Conservation (phyloP, 2,113 vertebrate species). For the Willisornis vidua region DNA sequence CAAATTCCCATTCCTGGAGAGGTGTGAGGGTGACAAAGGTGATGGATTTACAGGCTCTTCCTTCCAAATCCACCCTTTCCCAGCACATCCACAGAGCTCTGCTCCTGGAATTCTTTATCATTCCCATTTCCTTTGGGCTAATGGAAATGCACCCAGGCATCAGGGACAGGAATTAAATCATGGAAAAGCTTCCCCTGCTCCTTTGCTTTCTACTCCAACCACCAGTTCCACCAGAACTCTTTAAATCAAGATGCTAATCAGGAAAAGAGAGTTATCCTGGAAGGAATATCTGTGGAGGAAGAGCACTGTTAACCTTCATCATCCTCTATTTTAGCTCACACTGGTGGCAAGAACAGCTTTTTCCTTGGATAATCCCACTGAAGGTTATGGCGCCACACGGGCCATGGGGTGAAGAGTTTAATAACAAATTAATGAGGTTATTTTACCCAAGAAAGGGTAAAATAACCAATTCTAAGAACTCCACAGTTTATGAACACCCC, state of each 20-base stretch:
- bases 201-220: not conserved
- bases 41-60: not conserved
- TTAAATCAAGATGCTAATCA: not conserved
- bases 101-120: not conserved
- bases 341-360: not conserved
- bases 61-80: not conserved
- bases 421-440: not conserved
- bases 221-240: not conserved
- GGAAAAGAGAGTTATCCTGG: accelerated
- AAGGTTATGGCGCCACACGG: not conserved
- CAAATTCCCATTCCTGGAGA: not conserved
- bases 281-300: not conserved
- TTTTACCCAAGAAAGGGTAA: not conserved
- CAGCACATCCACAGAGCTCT: not conserved
- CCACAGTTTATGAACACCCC: not conserved
- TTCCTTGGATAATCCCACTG: not conserved
- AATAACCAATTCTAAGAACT: not conserved
- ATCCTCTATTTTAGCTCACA: accelerated
- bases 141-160: accelerated
- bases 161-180: not conserved
- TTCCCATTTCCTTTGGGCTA: accelerated
- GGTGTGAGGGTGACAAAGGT: not conserved
- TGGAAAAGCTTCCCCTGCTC: not conserved
- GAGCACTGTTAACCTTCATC: not conserved
- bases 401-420: not conserved